phyloP scores from a whole-genome alignment of 1,140 invertebrate species.

The Stegodyphus mimosarum region DNA sequence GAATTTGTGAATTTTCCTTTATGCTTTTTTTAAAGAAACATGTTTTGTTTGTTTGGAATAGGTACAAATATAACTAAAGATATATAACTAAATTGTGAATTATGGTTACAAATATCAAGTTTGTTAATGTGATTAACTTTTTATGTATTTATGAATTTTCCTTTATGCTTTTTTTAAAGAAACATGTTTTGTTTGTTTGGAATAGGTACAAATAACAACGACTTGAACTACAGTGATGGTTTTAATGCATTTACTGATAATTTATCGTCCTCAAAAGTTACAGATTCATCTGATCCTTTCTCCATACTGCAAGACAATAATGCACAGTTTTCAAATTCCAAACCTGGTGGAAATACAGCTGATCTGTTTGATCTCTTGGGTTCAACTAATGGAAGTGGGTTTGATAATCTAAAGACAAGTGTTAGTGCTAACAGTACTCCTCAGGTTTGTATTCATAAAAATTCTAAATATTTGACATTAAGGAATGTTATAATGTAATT shows the following conservation, averaged over 20 bases:
- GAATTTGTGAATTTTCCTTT: background rate
- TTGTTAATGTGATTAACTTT: background rate
- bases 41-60: background rate
- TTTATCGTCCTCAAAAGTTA: background rate
- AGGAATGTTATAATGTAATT: too few relatives aligned
- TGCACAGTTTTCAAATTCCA: background rate
- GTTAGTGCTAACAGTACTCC: slow-evolving; percentile 58
- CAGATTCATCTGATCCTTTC: slow-evolving; percentile 49
- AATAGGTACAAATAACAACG: slow-evolving; percentile 23
- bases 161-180: background rate
- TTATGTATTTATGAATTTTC: background rate
- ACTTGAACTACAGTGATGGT: slow-evolving; percentile 37
- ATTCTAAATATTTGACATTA: too few relatives aligned
- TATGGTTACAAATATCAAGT: too few relatives aligned
- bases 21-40: background rate
- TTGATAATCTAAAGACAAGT: slow-evolving; percentile 38
- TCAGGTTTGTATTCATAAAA: slow-evolving; percentile 35
- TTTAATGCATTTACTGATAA: slow-evolving; percentile 47
- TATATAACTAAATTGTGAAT: too few relatives aligned
- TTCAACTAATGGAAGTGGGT: slow-evolving; percentile 22
- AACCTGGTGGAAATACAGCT: slow-evolving; percentile 2
- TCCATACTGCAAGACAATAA: slow-evolving; percentile 14
- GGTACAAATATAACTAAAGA: slow-evolving; percentile 4
- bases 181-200: background rate
- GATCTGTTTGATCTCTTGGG: slow-evolving; percentile 60